phyloP scores from a whole-genome alignment of 53 echinoderm and acorn worm genomes.

The Antedon mediterranea region DNA sequence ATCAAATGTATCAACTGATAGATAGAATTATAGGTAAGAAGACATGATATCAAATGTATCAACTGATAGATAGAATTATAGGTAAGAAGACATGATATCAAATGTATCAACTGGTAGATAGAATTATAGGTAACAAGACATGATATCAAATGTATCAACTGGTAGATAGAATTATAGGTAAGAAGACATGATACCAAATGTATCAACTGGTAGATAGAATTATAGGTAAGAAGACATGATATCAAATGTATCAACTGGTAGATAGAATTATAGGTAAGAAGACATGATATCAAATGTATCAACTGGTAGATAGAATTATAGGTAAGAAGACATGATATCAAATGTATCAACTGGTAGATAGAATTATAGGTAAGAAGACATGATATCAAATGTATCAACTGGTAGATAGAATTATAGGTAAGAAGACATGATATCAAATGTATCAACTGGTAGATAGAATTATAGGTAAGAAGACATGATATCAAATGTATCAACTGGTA shows the following conservation, averaged over 20 bases:
- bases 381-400: conserved; percentile 58
- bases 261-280: conserved; percentile 77
- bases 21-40: conserved; percentile 77
- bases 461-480: conserved; percentile 72
- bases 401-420: conserved; percentile 81
- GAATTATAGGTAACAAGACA: conserved; percentile 77
- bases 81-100: no score
- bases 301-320: conserved; percentile 73
- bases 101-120: conserved; percentile 63
- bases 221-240: conserved; percentile 72
- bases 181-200: no score
- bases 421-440: no score
- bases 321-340: no score
- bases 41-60: conserved; percentile 51
- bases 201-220: conserved; percentile 73
- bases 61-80: conserved; percentile 73
- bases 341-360: conserved; percentile 63
- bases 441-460: conserved; percentile 73
- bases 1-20: conserved; percentile 60
- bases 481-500: conserved; percentile 60
- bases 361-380: conserved; percentile 77
- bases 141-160: conserved; percentile 58
- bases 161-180: conserved; percentile 81
- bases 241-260: conserved; percentile 60
- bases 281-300: conserved; percentile 51